Evolutionary conservation across 2,113 vertebrate genomes (phyloP), one percentile per base, ranked within the genome.

Genomic region (Protobothrops mucrosquamatus): DNA sequence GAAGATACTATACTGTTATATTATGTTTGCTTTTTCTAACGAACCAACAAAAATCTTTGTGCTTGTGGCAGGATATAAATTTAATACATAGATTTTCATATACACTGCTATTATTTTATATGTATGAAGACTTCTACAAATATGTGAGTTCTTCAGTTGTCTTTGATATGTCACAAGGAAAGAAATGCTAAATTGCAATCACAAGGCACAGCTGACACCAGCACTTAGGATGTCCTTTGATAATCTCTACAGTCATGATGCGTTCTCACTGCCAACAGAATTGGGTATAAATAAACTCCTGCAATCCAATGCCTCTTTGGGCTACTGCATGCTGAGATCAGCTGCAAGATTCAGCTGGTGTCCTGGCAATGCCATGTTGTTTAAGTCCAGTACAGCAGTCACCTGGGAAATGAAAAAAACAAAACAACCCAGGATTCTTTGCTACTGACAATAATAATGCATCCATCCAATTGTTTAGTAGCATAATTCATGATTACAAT

Each of bases 131-230:
- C 81, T 90, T 18, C 46, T 64, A 96, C 95, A 94, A 95, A 95
- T 95, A 96, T 93, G 93, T 95, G 94, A 93, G 95, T 95, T 94
- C 95, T 94, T 95, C 94, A 95, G 95, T 93, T 97, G 94, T 94
- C 95, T 97, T 96, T 97, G 96, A 97, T 97, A 97, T 96, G 96
- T 96, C 96, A 96, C 95, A 89, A 95, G 95, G 94, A 94, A 96
- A 96, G 96, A 96, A 95, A 97, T 96, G 94, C 94, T 87, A 95
- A 95, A 95, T 96, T 94, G 95, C 96, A 96, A 96, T 97, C 96
- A 97, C 94, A 97, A 96, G 97, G 94, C 96, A 94, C 95, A 97
- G 96, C 96, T 97, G 97, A 97, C 96, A 95, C 94, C 93, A 95
- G 93, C 3, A 89, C 95, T 96, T 2, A 92, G 95, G 95, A 96